A percentile compares a stretch with the other conserved stretches of the same genome.
phyloP scores from a whole-genome alignment of 1,140 invertebrate genomes.

The Drosophila takahashii region DNA sequence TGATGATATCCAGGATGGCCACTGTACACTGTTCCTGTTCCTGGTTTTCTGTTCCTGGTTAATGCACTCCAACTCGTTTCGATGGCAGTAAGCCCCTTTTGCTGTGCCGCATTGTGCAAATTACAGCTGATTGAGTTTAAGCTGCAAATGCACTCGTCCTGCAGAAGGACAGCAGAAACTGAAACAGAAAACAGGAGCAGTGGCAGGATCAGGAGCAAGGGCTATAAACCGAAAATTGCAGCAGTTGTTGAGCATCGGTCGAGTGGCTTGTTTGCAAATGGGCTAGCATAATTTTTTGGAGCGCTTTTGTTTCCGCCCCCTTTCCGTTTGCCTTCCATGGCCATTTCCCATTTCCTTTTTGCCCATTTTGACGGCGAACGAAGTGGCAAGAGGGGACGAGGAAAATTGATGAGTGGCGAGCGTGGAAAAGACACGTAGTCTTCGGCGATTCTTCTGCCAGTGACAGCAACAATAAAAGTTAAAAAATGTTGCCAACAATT shows the following conservation, averaged over 20 bases:
- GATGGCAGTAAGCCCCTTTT: conserved; percentile 49
- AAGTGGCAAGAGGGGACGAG: not conserved
- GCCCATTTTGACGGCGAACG: not conserved
- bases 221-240: conserved; percentile 49
- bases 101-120: conserved; percentile 62
- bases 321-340: conserved; percentile 15
- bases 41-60: conserved; percentile 10
- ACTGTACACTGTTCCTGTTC: not conserved
- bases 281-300: conserved; percentile 69
- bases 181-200: not conserved
- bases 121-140: conserved; percentile 75
- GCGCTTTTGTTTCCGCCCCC: conserved; percentile 35
- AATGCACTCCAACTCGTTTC: conserved; percentile 36
- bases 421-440: conserved; percentile 56
- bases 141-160: conserved; percentile 49
- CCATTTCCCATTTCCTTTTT: conserved; percentile 7
- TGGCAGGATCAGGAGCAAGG: conserved; percentile 10
- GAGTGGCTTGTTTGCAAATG: conserved; percentile 79
- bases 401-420: conserved; percentile 65
- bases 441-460: conserved; percentile 35
- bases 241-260: conserved; percentile 46
- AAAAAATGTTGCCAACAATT: conserved; percentile 76
- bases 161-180: conserved; percentile 19
- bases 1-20: conserved; percentile 36
- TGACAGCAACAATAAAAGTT: conserved; percentile 78